A percentile compares a stretch with the other conserved stretches of the same genome.
Conservation (phyloP, 2,797 vertebrate species). For the Microhierax caerulescens region DNA sequence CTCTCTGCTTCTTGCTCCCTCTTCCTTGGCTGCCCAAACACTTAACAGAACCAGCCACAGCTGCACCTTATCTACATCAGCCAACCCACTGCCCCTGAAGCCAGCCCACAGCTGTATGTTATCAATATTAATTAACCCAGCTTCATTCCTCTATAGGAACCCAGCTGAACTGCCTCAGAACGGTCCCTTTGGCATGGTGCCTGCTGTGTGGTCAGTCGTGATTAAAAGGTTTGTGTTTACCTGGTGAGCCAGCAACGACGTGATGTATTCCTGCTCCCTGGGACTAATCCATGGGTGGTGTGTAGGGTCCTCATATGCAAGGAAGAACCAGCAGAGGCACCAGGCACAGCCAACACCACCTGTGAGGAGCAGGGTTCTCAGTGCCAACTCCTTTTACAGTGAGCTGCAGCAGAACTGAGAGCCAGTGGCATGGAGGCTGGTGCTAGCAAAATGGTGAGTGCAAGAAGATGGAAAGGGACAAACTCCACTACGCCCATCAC, state of each 20-base stretch:
- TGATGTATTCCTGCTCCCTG: conserved; percentile 81
- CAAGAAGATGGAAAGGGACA: neutral
- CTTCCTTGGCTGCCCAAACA: too few species aligned
- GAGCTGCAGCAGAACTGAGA: neutral
- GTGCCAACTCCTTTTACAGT: neutral
- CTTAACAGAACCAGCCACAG: too few species aligned
- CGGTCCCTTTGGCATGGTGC: neutral
- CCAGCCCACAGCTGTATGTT: too few species aligned
- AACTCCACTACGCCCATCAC: neutral
- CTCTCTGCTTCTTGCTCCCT: too few species aligned
- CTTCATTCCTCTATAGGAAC: neutral
- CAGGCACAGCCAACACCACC: conserved; percentile 81
- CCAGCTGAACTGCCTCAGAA: neutral
- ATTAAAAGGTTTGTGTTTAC: conserved; percentile 43
- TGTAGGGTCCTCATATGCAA: conserved; percentile 79
- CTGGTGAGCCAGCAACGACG: conserved; percentile 77
- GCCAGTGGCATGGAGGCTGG: neutral
- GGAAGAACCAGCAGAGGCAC: conserved; percentile 82
- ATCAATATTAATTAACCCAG: too few species aligned
- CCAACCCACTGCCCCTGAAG: too few species aligned
- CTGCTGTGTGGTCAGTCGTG: neutral
- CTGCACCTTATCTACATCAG: too few species aligned
- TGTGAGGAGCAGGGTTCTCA: neutral
- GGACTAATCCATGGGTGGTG: conserved; percentile 81
- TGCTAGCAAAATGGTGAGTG: rapidly evolving